Conservation (phyloP, 2,113 vertebrate species). For the Donacobius atricapilla region DNA sequence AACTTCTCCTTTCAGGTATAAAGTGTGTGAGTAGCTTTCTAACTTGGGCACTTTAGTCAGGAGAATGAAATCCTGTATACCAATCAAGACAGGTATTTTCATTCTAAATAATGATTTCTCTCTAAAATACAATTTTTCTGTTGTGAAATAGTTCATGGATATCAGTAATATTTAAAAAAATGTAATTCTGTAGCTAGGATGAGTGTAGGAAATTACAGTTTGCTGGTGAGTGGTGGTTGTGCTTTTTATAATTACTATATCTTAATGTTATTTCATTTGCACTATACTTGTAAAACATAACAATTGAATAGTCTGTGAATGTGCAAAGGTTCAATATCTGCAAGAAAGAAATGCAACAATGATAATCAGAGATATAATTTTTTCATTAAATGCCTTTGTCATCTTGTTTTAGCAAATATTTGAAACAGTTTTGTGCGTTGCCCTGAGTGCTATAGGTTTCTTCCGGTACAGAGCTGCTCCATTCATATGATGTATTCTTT, state of each 20-base stretch:
- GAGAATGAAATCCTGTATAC: background rate
- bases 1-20: background rate
- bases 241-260: background rate
- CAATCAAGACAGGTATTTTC: background rate
- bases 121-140: background rate
- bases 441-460: background rate
- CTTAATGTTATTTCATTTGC: background rate
- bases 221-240: background rate
- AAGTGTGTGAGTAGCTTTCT: background rate
- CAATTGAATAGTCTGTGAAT: background rate
- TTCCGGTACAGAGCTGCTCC: background rate
- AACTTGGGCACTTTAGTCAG: background rate
- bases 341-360: background rate
- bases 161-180: background rate
- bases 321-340: background rate
- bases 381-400: background rate
- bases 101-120: background rate
- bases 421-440: background rate
- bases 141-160: background rate
- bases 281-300: background rate
- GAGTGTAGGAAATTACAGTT: background rate
- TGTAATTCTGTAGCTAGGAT: background rate
- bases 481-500: background rate
- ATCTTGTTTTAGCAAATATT: background rate
- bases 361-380: background rate